phyloP scores from a whole-genome alignment of 2,888 invertebrate genomes.

The Melipona beecheii region DNA sequence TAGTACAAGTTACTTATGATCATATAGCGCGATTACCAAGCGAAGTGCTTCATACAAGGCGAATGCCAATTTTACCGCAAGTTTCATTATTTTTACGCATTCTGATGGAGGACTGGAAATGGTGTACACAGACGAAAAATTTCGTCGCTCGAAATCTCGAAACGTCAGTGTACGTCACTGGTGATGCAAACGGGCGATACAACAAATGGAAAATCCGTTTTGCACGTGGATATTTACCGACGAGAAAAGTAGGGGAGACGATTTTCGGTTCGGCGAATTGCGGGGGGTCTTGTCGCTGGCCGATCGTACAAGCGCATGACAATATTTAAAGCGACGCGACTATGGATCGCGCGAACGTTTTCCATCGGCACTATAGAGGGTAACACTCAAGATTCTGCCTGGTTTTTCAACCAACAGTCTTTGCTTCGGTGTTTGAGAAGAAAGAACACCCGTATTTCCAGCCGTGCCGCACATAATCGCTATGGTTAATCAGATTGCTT shows the following conservation, averaged over 20 bases:
- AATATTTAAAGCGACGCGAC: conserved; percentile 67
- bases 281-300: conserved; percentile 21
- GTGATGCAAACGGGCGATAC: background rate
- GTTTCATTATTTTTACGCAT: background rate
- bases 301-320: conserved; percentile 51
- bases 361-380: conserved; percentile 32
- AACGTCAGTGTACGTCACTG: conserved; percentile 5
- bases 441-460: background rate
- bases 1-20: no score
- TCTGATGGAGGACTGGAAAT: background rate
- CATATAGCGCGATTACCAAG: no score
- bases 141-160: background rate
- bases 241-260: conserved; percentile 23
- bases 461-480: background rate
- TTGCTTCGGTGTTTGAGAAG: conserved; percentile 7
- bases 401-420: conserved; percentile 41
- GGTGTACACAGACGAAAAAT: conserved; percentile 1
- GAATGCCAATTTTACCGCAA: background rate
- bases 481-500: conserved; percentile 66
- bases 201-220: conserved; percentile 14
- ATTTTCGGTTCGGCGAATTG: conserved; percentile 33
- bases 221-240: conserved; percentile 11
- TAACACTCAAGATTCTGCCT: conserved; percentile 37
- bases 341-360: conserved; percentile 38
- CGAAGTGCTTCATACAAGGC: no score